Conservation (phyloP, 2,888 invertebrate genomes). For the Eupithecia abbreviata region DNA sequence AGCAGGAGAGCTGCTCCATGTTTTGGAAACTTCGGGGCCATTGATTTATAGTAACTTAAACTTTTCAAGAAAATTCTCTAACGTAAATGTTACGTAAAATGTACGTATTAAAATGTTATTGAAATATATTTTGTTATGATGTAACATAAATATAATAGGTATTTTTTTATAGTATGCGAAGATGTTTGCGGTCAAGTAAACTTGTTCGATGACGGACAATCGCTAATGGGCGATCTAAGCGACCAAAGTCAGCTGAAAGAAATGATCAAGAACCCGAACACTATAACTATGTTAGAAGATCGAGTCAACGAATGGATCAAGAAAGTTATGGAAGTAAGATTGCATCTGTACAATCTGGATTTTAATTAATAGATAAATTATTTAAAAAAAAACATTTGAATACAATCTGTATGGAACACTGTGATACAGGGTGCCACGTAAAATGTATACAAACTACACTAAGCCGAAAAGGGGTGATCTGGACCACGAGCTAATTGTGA, state of each 20-base stretch:
- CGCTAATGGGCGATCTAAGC: conserved; percentile 84
- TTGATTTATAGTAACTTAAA: too few species aligned
- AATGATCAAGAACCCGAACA: conserved; percentile 86
- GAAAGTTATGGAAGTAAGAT: conserved; percentile 88
- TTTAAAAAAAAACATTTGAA: background rate
- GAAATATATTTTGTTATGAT: background rate
- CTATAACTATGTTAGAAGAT: conserved; percentile 87
- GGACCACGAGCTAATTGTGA: too few species aligned
- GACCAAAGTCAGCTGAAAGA: conserved; percentile 88
- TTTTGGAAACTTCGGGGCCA: background rate
- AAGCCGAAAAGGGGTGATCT: too few species aligned
- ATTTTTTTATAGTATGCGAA: conserved; percentile 87
- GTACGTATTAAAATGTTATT: too few species aligned
- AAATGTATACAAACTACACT: too few species aligned
- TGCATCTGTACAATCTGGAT: background rate
- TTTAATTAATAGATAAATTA: background rate
- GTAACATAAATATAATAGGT: background rate
- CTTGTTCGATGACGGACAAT: conserved; percentile 89
- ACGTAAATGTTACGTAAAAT: too few species aligned
- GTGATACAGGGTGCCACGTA: too few species aligned
- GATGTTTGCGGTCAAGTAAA: conserved; percentile 91
- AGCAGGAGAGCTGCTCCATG: background rate
- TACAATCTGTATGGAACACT: background rate
- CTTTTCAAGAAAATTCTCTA: too few species aligned
- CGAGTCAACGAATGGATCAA: conserved; percentile 92